A percentile compares a stretch with the other conserved stretches of the same genome.
phyloP scores from a whole-genome alignment of 1,140 invertebrate genomes.

The Cydia fagiglandana region DNA sequence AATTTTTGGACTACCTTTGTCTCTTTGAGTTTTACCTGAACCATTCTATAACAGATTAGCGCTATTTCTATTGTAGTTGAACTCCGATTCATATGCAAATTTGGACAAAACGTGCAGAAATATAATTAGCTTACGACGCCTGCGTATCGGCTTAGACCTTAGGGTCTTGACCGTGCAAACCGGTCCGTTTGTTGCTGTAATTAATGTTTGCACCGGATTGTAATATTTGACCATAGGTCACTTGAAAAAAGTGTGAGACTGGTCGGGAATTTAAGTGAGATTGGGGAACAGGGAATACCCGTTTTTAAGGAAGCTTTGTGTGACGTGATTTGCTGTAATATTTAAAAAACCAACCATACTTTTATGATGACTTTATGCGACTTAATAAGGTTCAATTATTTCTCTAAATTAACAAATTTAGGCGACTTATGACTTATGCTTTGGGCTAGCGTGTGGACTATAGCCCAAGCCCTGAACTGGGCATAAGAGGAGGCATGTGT shows the following conservation, averaged over 20 bases:
- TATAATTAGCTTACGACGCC: slow-evolving; percentile 70
- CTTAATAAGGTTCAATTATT: no score
- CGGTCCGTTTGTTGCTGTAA: slow-evolving; percentile 69
- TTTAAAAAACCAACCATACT: no score
- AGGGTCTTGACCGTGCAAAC: slow-evolving; percentile 59
- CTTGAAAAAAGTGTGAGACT: slow-evolving; percentile 24
- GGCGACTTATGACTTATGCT: no score
- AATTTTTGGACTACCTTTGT: background rate
- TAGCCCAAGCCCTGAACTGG: no score
- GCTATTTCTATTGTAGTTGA: slow-evolving; percentile 56
- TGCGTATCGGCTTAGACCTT: slow-evolving; percentile 40
- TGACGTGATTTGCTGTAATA: no score
- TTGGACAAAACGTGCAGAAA: slow-evolving; percentile 69
- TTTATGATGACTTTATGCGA: no score
- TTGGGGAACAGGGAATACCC: background rate
- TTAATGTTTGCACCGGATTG: slow-evolving; percentile 64
- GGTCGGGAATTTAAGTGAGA: slow-evolving; percentile 1
- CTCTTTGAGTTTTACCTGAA: slow-evolving; percentile 42
- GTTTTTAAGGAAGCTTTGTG: slow-evolving; percentile 28
- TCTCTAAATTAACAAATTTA: no score
- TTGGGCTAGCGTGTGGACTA: no score
- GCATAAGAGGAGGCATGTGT: no score
- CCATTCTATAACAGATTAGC: slow-evolving; percentile 48
- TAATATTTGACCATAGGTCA: slow-evolving; percentile 70
- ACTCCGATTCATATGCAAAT: slow-evolving; percentile 73